A percentile compares a stretch with the other conserved stretches of the same genome.
These are phyloP conservation scores for Amiota minor DNA, from an alignment of 2,888 invertebrate species.

Conservation along the genomic window DNA sequence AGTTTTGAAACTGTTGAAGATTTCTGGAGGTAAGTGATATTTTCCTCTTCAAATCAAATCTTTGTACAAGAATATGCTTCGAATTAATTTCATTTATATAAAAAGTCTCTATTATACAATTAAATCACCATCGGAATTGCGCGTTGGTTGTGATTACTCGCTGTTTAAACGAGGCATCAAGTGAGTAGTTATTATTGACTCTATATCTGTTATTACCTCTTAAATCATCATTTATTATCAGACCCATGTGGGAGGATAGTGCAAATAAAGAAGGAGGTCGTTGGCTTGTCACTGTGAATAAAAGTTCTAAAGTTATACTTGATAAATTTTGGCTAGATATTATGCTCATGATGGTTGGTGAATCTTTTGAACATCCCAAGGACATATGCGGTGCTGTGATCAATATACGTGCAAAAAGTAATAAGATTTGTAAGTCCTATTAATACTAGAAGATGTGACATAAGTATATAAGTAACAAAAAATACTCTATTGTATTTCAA, in stretches of 20 bases:
- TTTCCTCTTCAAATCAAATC: not conserved
- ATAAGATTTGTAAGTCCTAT: slow-evolving; percentile 53
- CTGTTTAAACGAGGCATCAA: slow-evolving; percentile 57
- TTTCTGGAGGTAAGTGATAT: slow-evolving; percentile 76
- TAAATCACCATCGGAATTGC: slow-evolving; percentile 57
- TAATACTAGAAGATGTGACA: slow-evolving; percentile 32
- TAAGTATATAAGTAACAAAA: slow-evolving; percentile 74
- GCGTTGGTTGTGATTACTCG: slow-evolving; percentile 55
- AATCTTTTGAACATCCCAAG: slow-evolving; percentile 50
- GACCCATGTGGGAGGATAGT: slow-evolving; percentile 69
- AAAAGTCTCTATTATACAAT: slow-evolving; percentile 58
- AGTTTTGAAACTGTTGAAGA: slow-evolving; percentile 59
- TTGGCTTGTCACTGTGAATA: slow-evolving; percentile 52
- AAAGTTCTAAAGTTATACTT: slow-evolving; percentile 47
- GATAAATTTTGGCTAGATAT: slow-evolving; percentile 59
- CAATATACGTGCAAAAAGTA: slow-evolving; percentile 69
- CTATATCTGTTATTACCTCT: not conserved
- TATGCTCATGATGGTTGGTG: slow-evolving; percentile 59
- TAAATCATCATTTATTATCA: slow-evolving; percentile 27
- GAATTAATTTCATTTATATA: not conserved
- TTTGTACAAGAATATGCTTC: not conserved
- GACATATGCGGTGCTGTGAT: slow-evolving; percentile 59
- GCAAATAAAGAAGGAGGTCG: slow-evolving; percentile 57
- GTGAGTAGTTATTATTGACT: slow-evolving; percentile 33
- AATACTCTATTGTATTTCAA: slow-evolving; percentile 27